These are phyloP conservation scores for Lasioglossum morio DNA, from an alignment of 2,888 invertebrate species.

Conservation along the genomic window DNA sequence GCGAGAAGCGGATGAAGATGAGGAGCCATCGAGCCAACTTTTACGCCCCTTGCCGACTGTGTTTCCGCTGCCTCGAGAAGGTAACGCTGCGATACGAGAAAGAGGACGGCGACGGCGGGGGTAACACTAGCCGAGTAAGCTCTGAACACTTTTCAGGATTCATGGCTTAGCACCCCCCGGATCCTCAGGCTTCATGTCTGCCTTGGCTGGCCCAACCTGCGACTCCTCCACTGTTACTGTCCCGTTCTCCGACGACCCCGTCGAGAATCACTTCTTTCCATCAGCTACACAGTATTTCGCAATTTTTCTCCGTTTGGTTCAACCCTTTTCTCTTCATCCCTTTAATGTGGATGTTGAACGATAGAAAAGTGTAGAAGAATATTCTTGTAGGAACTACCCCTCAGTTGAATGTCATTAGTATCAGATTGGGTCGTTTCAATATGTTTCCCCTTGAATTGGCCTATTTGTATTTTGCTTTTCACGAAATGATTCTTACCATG, in stretches of 20 bases:
- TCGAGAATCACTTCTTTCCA: neutral
- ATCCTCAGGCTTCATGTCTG: slow-evolving; percentile 79
- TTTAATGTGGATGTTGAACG: neutral
- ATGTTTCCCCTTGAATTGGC: neutral
- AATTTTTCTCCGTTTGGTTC: neutral
- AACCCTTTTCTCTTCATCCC: neutral
- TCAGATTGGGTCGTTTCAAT: neutral
- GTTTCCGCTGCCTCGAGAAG: slow-evolving; percentile 37
- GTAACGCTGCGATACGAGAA: slow-evolving; percentile 20
- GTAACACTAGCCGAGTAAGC: slow-evolving; percentile 84
- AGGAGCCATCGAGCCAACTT: slow-evolving; percentile 59
- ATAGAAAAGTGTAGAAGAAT: neutral
- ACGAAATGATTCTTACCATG: neutral
- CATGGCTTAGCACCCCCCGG: slow-evolving; percentile 81
- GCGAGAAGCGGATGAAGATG: slow-evolving; percentile 69
- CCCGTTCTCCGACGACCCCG: slow-evolving; percentile 14
- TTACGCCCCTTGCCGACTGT: slow-evolving; percentile 59
- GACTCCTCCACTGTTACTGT: slow-evolving; percentile 68
- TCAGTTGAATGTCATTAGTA: neutral
- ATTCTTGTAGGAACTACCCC: neutral
- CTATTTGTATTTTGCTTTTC: neutral
- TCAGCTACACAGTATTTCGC: neutral
- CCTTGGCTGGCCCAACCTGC: slow-evolving; percentile 68
- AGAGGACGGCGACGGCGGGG: slow-evolving; percentile 62
- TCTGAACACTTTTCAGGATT: slow-evolving; percentile 82